Conservation (phyloP, 2,797 vertebrate genomes). For the Acipenser transmontanus region DNA sequence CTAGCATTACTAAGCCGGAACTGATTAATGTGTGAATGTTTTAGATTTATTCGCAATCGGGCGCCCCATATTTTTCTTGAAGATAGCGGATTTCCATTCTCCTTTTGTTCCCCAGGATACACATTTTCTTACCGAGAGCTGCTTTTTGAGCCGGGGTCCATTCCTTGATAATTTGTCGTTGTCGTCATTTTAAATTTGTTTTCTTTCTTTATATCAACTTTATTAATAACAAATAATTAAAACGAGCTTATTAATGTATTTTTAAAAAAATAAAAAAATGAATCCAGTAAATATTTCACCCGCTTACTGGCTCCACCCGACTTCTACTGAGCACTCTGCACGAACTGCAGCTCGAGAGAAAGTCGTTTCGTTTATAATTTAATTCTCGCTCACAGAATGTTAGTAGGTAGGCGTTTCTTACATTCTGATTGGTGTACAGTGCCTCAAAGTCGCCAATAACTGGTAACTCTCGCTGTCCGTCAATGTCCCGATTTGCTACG, state of each 20-base stretch:
- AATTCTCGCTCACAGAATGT: too few species aligned
- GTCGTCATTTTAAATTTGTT: slow-evolving; percentile 55
- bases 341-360: slow-evolving; percentile 27
- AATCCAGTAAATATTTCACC: background rate
- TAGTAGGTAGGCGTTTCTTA: too few species aligned
- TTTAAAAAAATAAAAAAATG: background rate
- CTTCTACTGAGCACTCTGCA: slow-evolving; percentile 39
- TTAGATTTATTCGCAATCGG: background rate
- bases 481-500: too few species aligned
- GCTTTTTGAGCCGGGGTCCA: slow-evolving; percentile 64
- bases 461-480: too few species aligned
- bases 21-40: too few species aligned
- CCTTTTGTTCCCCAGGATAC: slow-evolving; percentile 15
- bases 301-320: slow-evolving; percentile 62
- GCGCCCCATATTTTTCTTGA: background rate
- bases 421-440: too few species aligned
- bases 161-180: slow-evolving; percentile 63
- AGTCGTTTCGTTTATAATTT: too few species aligned
- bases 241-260: too few species aligned
- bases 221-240: too few species aligned
- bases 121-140: slow-evolving; percentile 61
- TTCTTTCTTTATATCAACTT: too few species aligned
- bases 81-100: slow-evolving; percentile 15
- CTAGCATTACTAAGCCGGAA: too few species aligned
- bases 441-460: too few species aligned